phyloP scores from a whole-genome alignment of 1,140 invertebrate species.

The Magallana angulata region DNA sequence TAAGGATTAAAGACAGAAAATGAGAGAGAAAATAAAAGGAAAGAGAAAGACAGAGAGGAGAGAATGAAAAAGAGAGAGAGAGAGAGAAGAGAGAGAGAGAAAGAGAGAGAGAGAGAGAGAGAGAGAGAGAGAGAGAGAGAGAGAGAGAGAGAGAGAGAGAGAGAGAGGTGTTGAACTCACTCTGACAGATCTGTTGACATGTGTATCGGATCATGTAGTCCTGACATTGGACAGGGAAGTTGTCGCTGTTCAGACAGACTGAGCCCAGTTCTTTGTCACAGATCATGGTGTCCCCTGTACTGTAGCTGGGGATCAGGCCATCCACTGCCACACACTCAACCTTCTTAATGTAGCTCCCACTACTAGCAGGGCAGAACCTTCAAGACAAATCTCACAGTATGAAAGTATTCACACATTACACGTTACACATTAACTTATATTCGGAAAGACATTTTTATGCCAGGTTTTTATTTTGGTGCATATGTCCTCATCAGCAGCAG shows the following conservation, averaged over 20 bases:
- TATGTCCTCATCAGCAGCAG: too few relatives aligned
- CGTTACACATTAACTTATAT: too few relatives aligned
- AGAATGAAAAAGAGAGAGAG: too few relatives aligned
- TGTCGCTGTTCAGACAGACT: constrained; percentile 49
- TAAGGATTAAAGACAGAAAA: too few relatives aligned
- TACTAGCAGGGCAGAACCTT: constrained; percentile 55
- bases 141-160: too few relatives aligned
- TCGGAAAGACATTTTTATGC: too few relatives aligned
- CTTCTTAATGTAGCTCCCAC: constrained; percentile 44
- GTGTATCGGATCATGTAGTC: constrained; percentile 77
- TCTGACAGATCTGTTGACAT: constrained; percentile 72
- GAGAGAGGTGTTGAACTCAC: constrained; percentile 11
- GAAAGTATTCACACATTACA: too few relatives aligned
- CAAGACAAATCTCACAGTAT: not conserved
- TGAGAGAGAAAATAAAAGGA: not conserved
- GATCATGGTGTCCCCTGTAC: constrained; percentile 49
- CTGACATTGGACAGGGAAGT: constrained; percentile 65
- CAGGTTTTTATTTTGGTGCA: too few relatives aligned
- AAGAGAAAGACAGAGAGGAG: not conserved
- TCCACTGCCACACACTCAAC: constrained; percentile 58
- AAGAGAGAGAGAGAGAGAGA: not conserved
- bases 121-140: too few relatives aligned
- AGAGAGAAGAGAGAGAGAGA: too few relatives aligned
- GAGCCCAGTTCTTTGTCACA: constrained; percentile 52
- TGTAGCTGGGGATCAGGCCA: constrained; percentile 57